A percentile compares a stretch with the other conserved stretches of the same genome.
Conservation (phyloP, 2,797 vertebrate species). For the Eupleurogrammus muticus region DNA sequence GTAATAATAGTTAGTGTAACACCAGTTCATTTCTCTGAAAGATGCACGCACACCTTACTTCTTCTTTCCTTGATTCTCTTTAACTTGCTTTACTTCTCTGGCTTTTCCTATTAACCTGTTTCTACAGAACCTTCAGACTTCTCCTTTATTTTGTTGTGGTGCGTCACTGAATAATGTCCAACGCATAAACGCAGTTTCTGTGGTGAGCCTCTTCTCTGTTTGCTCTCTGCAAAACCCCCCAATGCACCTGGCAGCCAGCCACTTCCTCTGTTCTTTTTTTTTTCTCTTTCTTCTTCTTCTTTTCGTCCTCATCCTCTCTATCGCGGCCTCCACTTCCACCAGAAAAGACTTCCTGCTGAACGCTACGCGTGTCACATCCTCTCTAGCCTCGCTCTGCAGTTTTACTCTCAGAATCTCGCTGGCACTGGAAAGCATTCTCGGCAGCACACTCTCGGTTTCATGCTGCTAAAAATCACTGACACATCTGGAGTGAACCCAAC, state of each 20-base stretch:
- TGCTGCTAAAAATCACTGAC: conserved; percentile 9
- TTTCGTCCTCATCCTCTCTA: not conserved
- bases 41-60: not conserved
- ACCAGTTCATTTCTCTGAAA: not conserved
- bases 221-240: conserved; percentile 53
- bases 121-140: not conserved
- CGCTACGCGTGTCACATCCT: conserved; percentile 3
- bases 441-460: conserved; percentile 11
- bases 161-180: conserved; percentile 13
- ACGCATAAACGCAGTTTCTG: conserved; percentile 49
- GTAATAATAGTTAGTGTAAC: too few relatives aligned
- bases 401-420: too few relatives aligned
- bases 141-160: conserved; percentile 28
- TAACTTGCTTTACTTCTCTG: not conserved
- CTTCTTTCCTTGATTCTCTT: not conserved
- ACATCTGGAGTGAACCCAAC: conserved; percentile 28
- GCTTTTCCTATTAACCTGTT: not conserved
- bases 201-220: conserved; percentile 31
- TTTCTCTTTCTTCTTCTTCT: not conserved
- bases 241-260: conserved; percentile 63
- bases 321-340: conserved; percentile 26
- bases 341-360: conserved; percentile 48
- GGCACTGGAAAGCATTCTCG: not conserved
- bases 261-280: conserved; percentile 41
- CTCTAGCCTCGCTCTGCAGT: not conserved